Evolutionary conservation across 2,888 invertebrate species (phyloP), one percentile per base, ranked within the genome.

Genomic region (Stenichneumon culpator): DNA sequence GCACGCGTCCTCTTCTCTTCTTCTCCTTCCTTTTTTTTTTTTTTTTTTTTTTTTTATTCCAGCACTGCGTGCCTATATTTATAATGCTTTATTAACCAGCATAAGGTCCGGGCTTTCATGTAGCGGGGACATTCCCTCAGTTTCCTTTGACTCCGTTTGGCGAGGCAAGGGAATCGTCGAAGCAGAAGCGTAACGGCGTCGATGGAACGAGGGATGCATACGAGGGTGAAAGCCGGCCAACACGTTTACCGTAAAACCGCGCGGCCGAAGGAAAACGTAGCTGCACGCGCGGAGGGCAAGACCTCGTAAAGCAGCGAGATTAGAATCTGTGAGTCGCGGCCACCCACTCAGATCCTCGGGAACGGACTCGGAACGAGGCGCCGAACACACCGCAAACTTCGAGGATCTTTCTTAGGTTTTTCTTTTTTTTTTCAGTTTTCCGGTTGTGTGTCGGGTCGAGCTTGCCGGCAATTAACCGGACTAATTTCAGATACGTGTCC

Each of bases 21-120:
- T 5, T 73, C 60, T 39, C 28, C 32, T 63, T 36, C 44, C 87
- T 81, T 80, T 52, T 60, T 36, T 36, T 65, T 54, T 36, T 32
- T 50, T 22, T 70, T 22, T 67, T 25, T 54, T 54, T 68, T 32
- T 44, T 25, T 28, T 47, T 36, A 6, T 52, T 5, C 68, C 67
- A 32, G 86, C 87, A 84, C 89, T 92, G 91, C 92, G 92, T 93
- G 93, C 92, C 91, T 93, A 93, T 92, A 92, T 93, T 93, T 92
- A 92, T 93, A 93, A 93, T 93, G 92, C 91, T 91, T 93, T 93
- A 93, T 93, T 93, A 92, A 93, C 92, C 91, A 91, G 91, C 90
- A 90, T 90, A 89, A 89, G 88, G 88, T 80, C 86, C 63, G 1
- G 36, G n/a, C 70, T 57, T 65, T 75, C 44, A 44, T 63, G 65